Conservation (phyloP, 2,113 vertebrate genomes). For the Gymnocephalus cernua region DNA sequence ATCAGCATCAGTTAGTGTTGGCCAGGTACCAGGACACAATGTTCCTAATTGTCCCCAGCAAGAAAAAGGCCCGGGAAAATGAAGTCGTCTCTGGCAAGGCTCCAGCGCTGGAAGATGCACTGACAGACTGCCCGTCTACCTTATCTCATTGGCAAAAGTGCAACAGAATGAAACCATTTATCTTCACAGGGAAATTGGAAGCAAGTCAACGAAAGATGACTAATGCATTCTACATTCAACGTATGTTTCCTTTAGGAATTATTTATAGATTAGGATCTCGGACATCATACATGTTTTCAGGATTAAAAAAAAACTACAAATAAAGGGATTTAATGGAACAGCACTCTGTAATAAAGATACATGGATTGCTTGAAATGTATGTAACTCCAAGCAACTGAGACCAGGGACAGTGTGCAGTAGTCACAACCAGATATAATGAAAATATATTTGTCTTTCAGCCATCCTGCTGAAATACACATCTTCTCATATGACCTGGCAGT, state of each 20-base stretch:
- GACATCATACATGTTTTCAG: not conserved
- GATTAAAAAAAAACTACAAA: not conserved
- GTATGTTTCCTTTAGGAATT: not conserved
- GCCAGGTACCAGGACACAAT: slow-evolving; percentile 65
- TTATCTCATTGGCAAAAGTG: slow-evolving; percentile 71
- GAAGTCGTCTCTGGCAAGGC: slow-evolving; percentile 51
- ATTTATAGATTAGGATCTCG: slow-evolving; percentile 13
- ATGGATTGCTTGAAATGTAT: not conserved
- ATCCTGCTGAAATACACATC: not conserved
- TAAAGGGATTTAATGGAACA: too few species aligned
- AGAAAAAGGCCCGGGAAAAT: slow-evolving; percentile 53
- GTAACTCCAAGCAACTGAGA: not conserved
- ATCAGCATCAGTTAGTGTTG: slow-evolving; percentile 62
- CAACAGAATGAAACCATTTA: slow-evolving; percentile 64
- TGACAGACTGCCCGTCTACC: slow-evolving; percentile 41
- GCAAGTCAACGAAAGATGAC: slow-evolving; percentile 53
- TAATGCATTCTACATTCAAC: slow-evolving; percentile 51
- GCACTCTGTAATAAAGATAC: not conserved
- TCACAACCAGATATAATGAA: not conserved
- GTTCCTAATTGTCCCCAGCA: slow-evolving; percentile 69
- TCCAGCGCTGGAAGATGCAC: slow-evolving; percentile 44
- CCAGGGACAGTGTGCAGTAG: not conserved
- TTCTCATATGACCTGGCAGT: not conserved
- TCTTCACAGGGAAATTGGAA: slow-evolving; percentile 51
- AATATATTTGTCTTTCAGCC: not conserved